Percentiles rank a stretch among this genome's conserved stretches.
These are phyloP conservation scores for Thalassaphorura encarpata DNA, from an alignment of 1,140 invertebrate genomes.

Conservation along the genomic window DNA sequence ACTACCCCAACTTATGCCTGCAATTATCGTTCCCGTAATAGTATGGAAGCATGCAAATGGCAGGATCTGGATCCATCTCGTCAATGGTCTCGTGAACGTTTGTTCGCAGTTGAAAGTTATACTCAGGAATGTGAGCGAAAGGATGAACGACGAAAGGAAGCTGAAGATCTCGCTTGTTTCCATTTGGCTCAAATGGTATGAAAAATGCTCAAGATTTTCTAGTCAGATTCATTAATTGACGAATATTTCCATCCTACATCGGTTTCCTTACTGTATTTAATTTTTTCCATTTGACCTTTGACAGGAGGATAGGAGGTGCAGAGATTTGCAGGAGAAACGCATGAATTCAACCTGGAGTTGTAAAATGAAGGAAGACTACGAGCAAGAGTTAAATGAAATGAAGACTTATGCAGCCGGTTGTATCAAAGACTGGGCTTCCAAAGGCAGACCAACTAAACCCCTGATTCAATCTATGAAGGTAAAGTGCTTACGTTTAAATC, in stretches of 20 bases:
- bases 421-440: conserved; percentile 22
- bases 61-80: conserved; percentile 10
- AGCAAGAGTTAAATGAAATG: conserved; percentile 25
- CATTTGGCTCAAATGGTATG: conserved; percentile 18
- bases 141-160: conserved; percentile 4
- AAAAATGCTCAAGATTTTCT: no score
- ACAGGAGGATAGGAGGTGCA: conserved; percentile 18
- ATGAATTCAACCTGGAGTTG: conserved; percentile 10
- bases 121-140: conserved; percentile 20
- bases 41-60: conserved; percentile 12
- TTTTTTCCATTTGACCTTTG: not conserved
- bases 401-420: conserved; percentile 22
- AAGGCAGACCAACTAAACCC: conserved; percentile 16
- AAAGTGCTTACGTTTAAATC: conserved; percentile 6
- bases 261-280: not conserved
- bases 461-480: conserved; percentile 29
- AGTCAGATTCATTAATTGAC: no score
- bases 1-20: not conserved
- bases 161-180: conserved; percentile 17
- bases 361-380: conserved; percentile 17
- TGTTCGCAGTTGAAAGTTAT: conserved; percentile 17
- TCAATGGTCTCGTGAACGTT: conserved; percentile 12
- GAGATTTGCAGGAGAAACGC: conserved; percentile 7
- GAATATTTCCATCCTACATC: no score
- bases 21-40: no score